These are phyloP conservation scores for Sceloporus tristichus DNA, from an alignment of 2,113 vertebrate species.

Conservation along the genomic window DNA sequence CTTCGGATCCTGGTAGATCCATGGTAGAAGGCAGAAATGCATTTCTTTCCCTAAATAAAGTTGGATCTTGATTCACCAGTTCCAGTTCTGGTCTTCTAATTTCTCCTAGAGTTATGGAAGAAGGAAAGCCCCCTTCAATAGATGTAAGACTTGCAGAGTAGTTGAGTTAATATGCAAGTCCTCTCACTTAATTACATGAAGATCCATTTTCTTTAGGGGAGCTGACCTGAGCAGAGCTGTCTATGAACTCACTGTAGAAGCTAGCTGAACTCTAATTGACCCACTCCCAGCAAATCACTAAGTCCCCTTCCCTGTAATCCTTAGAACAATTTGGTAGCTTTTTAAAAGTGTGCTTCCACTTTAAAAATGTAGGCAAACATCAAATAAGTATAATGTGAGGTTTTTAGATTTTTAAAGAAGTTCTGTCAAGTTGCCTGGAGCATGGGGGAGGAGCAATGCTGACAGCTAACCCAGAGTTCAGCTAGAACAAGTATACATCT, in stretches of 20 bases:
- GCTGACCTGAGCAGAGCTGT: not conserved
- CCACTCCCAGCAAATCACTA: no score
- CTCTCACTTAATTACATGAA: not conserved
- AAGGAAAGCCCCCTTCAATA: not conserved
- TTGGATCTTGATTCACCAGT: no score
- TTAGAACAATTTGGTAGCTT: not conserved
- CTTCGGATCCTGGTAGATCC: no score
- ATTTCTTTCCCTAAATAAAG: no score
- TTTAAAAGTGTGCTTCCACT: not conserved
- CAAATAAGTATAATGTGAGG: not conserved
- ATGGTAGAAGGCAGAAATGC: no score
- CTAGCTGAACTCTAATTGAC: not conserved
- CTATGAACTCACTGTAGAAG: not conserved
- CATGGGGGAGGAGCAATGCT: not conserved
- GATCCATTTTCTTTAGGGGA: not conserved
- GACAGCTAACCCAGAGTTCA: not conserved
- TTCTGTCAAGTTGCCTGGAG: not conserved
- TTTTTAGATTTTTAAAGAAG: not conserved
- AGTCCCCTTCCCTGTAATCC: not conserved
- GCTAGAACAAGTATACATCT: not conserved
- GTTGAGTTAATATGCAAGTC: not conserved
- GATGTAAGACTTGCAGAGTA: not conserved
- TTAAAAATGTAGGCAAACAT: not conserved
- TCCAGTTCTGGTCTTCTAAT: no score
- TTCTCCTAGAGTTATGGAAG: not conserved